Evolutionary conservation across 1,140 invertebrate genomes (phyloP).

Genomic region (silkworm (Bombyx mori)): DNA sequence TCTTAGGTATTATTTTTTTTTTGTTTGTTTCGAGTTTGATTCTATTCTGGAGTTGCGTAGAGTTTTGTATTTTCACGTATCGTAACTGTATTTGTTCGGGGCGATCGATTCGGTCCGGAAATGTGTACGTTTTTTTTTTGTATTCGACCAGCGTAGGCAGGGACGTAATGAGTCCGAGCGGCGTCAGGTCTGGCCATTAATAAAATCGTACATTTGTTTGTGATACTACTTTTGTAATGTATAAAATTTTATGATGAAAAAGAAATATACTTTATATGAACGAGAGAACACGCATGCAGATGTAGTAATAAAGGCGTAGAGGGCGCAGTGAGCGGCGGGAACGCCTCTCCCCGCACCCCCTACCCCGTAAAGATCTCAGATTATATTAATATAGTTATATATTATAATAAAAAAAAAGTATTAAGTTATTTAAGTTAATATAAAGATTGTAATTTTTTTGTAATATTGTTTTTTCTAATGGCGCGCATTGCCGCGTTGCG

Average conservation of each 20-base stretch:
- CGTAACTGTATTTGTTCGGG: constrained; percentile 66
- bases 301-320: constrained; percentile 33
- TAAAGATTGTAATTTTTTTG: constrained; percentile 65
- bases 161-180: constrained; percentile 19
- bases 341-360: constrained; percentile 9
- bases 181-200: constrained; percentile 44
- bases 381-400: constrained; percentile 66
- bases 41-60: constrained; percentile 66
- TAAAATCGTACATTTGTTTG: constrained; percentile 71
- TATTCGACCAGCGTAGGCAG: not conserved
- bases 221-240: constrained; percentile 72
- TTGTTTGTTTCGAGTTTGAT: constrained; percentile 58
- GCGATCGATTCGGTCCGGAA: constrained; percentile 44
- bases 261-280: constrained; percentile 56
- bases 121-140: constrained; percentile 44
- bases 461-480: constrained; percentile 66
- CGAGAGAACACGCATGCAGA: constrained; percentile 46
- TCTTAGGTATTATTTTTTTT: constrained; percentile 56
- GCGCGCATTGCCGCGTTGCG: constrained; percentile 32
- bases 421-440: constrained; percentile 72
- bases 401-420: constrained; percentile 39
- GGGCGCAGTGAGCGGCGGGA: constrained; percentile 21
- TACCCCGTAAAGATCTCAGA: constrained; percentile 67
- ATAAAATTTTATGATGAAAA: constrained; percentile 61
- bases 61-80: constrained; percentile 57